Evolutionary conservation across 2,797 vertebrate genomes (phyloP), one percentile per base, ranked within the genome.

Genomic region (Lagodon rhomboides): DNA sequence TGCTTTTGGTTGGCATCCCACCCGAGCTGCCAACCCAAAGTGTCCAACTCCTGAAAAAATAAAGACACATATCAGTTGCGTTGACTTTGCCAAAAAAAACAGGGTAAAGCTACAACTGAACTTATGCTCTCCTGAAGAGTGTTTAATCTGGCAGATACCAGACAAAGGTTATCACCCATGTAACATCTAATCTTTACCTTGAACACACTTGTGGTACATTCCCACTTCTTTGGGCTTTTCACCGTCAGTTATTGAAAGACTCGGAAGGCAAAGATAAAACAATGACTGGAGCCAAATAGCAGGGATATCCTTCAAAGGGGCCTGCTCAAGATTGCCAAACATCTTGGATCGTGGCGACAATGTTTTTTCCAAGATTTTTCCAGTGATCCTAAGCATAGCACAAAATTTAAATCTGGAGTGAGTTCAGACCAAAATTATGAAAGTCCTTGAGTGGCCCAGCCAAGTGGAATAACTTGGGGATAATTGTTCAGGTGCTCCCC

Each of bases 331-430:
- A 43, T 43, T 81, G 59, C 58, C 69, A 70, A 77, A 81, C 34
- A 79, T 80, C 51, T 73, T 51, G 60, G 56, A 58, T 55, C 18
- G 23, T 20, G 23, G 10, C 43, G 54, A 55, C 15, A 50, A 34
- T n/a, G 11, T 25, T 13, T 49, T 85, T 64, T 69, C 55, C 38
- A 85, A 77, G 30, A 82, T 34, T 34, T 34, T 49, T 62, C 77
- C 58, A 44, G 55, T 47, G 65, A 78, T 77, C 56, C n/a, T 25
- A n/a, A 70, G 38, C 50, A 58, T 34, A 18, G 17, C 60, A 53
- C 4, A 50, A 72, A 71, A 75, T 60, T 60, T 23, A 70, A 70
- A 70, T 60, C n/a, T 69, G 55, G 50, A 83, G 47, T 66, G 44
- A 68, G 13, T 63, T 74, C 59, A 72, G 55, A 66, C 51, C 20